These are phyloP conservation scores for Zygaena filipendulae DNA, from an alignment of 2,888 invertebrate species.

Conservation along the genomic window DNA sequence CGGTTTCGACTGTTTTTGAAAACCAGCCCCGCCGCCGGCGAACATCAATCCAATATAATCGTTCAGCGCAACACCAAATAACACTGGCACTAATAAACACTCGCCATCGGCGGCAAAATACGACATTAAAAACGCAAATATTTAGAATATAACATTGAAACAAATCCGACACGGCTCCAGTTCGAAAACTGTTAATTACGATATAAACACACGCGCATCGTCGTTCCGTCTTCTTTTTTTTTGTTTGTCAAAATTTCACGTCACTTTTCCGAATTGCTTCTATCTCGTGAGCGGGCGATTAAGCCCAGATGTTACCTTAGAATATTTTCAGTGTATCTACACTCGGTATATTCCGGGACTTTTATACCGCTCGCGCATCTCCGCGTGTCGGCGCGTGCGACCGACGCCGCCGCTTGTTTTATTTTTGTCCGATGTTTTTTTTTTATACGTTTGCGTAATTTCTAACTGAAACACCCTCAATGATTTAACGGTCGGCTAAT, in stretches of 20 bases:
- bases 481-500: conserved; percentile 25
- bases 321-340: conserved; percentile 31
- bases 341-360: conserved; percentile 28
- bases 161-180: too few relatives aligned
- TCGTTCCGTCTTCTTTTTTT: conserved; percentile 17
- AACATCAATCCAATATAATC: conserved; percentile 33
- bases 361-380: conserved; percentile 20
- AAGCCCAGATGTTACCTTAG: conserved; percentile 19
- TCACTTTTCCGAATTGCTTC: too few relatives aligned
- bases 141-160: background rate
- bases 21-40: conserved; percentile 54
- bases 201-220: conserved; percentile 16
- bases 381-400: conserved; percentile 26
- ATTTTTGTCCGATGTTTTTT: conserved; percentile 30
- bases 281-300: conserved; percentile 18
- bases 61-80: conserved; percentile 13
- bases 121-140: background rate
- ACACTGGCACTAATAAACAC: conserved; percentile 13
- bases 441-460: conserved; percentile 34
- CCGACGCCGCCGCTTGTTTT: conserved; percentile 28
- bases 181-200: conserved; percentile 6
- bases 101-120: background rate
- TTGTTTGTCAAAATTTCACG: conserved; percentile 12
- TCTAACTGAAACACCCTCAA: conserved; percentile 20
- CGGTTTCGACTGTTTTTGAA: conserved; percentile 54